phyloP scores from a whole-genome alignment of 2,113 vertebrate genomes.

The Xenopus borealis region DNA sequence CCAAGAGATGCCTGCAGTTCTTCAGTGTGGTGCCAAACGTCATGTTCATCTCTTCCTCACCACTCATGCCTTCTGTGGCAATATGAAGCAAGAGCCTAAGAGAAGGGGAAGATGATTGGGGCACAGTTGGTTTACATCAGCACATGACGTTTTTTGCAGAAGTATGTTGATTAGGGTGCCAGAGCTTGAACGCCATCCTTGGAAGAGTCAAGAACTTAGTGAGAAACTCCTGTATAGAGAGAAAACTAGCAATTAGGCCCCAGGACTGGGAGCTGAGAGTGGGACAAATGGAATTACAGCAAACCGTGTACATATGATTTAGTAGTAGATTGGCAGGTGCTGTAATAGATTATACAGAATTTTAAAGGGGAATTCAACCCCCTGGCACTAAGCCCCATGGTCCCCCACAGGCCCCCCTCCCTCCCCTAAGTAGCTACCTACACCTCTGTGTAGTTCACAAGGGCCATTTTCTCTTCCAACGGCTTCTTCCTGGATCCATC shows the following conservation, averaged over 20 bases:
- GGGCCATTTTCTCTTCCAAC: too few relatives aligned
- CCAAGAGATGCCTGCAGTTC: conserved; percentile 90
- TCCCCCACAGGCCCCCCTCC: too few relatives aligned
- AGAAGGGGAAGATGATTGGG: conserved; percentile 78
- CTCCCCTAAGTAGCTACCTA: too few relatives aligned
- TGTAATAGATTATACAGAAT: conserved; percentile 58
- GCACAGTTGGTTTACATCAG: conserved; percentile 84
- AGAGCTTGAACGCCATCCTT: conserved; percentile 67
- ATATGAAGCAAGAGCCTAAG: conserved; percentile 94
- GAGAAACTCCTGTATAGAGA: conserved; percentile 80
- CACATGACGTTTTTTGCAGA: conserved; percentile 79
- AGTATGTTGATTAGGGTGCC: conserved; percentile 75
- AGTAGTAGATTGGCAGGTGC: conserved; percentile 67
- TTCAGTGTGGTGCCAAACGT: conserved; percentile 91
- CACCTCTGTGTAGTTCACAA: too few relatives aligned
- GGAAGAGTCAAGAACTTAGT: conserved; percentile 77
- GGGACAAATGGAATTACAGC: conserved; percentile 68
- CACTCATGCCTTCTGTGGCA: conserved; percentile 78
- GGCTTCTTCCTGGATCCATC: too few relatives aligned
- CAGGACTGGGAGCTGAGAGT: conserved; percentile 70
- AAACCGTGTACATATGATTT: conserved; percentile 65
- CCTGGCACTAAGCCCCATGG: too few relatives aligned
- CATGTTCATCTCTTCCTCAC: conserved; percentile 80
- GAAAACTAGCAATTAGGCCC: conserved; percentile 86
- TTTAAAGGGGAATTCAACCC: too few relatives aligned